phyloP scores from a whole-genome alignment of 2,113 vertebrate species.

The Poeciliopsis occidentalis region DNA sequence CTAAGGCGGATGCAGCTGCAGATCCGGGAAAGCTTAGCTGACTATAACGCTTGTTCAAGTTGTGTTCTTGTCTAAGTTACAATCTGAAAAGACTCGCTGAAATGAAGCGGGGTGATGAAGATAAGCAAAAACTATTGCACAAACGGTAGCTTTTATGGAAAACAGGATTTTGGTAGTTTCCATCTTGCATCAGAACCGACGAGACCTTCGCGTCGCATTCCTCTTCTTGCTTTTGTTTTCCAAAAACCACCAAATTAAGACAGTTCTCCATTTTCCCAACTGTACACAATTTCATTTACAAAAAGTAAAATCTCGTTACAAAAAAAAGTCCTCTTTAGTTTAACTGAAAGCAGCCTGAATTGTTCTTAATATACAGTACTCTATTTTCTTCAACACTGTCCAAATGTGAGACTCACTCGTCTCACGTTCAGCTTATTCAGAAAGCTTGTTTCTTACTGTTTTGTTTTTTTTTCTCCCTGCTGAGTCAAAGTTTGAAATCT shows the following conservation, averaged over 20 bases:
- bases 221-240: constrained; percentile 71
- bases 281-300: constrained; percentile 84
- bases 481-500: constrained; percentile 65
- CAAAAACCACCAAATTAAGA: constrained; percentile 74
- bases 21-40: constrained; percentile 74
- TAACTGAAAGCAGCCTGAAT: constrained; percentile 75
- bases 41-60: constrained; percentile 29
- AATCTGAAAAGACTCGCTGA: constrained; percentile 47
- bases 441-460: constrained; percentile 55
- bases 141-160: constrained; percentile 57
- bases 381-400: constrained; percentile 57
- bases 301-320: constrained; percentile 83
- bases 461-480: constrained; percentile 60
- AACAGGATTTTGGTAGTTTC: constrained; percentile 60
- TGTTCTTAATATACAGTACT: constrained; percentile 69
- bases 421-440: constrained; percentile 57
- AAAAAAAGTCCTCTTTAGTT: constrained; percentile 75
- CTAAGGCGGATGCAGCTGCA: constrained; percentile 90
- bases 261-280: constrained; percentile 78
- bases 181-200: constrained; percentile 39
- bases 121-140: constrained; percentile 73
- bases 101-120: constrained; percentile 32
- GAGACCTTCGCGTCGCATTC: constrained; percentile 65
- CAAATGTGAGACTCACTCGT: constrained; percentile 46
- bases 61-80: constrained; percentile 30